phyloP scores from a whole-genome alignment of 2,113 vertebrate species.

The Nycticebus coucang region DNA sequence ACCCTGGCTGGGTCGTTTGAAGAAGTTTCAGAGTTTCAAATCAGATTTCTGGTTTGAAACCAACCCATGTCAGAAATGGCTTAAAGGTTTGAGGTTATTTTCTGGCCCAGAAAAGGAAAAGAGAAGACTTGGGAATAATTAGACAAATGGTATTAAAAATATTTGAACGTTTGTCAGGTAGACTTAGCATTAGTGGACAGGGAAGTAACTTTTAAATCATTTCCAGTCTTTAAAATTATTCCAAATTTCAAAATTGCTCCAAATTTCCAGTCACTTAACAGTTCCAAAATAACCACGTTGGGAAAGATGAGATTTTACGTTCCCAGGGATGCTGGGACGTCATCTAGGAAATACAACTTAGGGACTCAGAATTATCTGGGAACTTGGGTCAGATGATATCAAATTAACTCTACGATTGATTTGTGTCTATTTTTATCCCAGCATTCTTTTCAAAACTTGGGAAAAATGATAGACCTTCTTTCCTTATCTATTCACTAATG shows the following conservation, averaged over 20 bases:
- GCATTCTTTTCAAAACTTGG: background rate
- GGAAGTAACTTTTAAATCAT: background rate
- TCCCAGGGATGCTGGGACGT: background rate
- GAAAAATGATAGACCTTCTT: background rate
- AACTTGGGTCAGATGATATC: background rate
- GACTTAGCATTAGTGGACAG: background rate
- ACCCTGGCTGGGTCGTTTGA: background rate
- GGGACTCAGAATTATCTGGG: fast-evolving
- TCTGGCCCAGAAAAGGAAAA: background rate
- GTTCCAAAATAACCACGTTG: background rate
- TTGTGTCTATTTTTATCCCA: background rate
- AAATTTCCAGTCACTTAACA: background rate
- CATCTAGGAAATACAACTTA: background rate
- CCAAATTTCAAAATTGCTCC: background rate
- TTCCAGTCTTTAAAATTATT: background rate
- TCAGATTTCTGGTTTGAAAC: background rate
- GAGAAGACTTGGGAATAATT: background rate
- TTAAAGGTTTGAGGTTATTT: background rate
- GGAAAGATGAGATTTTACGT: background rate
- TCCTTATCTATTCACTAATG: background rate
- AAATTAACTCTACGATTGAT: background rate
- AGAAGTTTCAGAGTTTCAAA: background rate
- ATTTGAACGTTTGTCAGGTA: background rate
- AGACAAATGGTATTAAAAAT: background rate
- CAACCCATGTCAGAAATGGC: background rate